Evolutionary conservation across 2,888 invertebrate genomes (phyloP), one percentile per base, ranked within the genome.

Genomic region (Euphydryas editha): DNA sequence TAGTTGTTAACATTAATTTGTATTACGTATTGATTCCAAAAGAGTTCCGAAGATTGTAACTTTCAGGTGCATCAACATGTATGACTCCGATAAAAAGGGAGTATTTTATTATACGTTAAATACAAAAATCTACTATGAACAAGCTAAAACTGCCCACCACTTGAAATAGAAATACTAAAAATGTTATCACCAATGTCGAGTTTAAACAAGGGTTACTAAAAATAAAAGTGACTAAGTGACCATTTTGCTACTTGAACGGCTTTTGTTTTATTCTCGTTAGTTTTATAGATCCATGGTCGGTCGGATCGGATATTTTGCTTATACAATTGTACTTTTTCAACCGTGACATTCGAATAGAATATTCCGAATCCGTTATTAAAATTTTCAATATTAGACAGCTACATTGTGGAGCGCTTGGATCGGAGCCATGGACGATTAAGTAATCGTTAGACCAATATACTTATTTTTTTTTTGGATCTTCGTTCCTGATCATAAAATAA

Each of bases 311-410:
- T 75, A 74, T 76, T 74, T 73, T 76, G 73, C 73, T 69, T 70
- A 73, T 76, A 76, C 75, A 73, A 78, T 77, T 75, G 75, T 74
- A 74, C 68, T 72, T 70, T 76, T 74, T 75, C 73, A 71, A 62
- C 69, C 72, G 70, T 69, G 59, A 68, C 65, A 68, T 69, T 66
- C 73, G 73, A 68, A 72, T 64, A 71, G 72, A 71, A 75, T 75
- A 73, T 73, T 73, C 72, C 57, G 68, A 74, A 75, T 78, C 73
- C 74, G 74, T 74, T 73, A 74, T 72, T 72, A 68, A 68, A 69
- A 70, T 70, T 70, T 71, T 70, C 69, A 67, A 68, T 70, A 72
- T 70, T 72, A 73, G 67, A 71, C 66, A 64, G 68, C 63, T 58
- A 62, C 59, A 60, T 47, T 37, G 63, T 59, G 61, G 39, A 30